Evolutionary conservation across 2,888 invertebrate species (phyloP).

Genomic region (Scrobipalpa costella): DNA sequence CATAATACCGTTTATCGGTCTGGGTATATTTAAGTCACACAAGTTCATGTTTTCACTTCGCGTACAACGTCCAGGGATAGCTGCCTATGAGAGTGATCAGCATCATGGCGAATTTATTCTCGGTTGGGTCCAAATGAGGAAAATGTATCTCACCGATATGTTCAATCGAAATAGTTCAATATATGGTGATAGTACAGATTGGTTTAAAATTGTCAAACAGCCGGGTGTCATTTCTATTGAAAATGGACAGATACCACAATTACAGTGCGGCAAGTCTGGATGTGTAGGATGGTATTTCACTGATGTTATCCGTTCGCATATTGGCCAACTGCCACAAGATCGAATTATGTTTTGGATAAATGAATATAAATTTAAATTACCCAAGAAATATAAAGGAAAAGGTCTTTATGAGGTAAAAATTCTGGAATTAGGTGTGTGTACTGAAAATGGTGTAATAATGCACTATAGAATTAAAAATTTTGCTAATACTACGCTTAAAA

Average conservation of each 20-base stretch:
- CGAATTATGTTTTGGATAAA: conserved; percentile 10
- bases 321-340: not conserved
- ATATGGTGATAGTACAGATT: not conserved
- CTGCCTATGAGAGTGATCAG: conserved; percentile 4
- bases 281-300: not conserved
- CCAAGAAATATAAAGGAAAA: not conserved
- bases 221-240: not conserved
- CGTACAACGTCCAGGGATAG: conserved; percentile 1
- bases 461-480: not conserved
- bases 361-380: conserved; percentile 3
- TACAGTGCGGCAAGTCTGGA: not conserved
- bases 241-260: not conserved
- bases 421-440: conserved; percentile 9
- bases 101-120: conserved; percentile 3
- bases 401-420: not conserved
- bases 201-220: not conserved
- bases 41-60: conserved; percentile 14
- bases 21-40: not conserved
- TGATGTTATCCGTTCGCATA: not conserved
- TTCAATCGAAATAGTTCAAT: not conserved
- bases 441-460: not conserved
- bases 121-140: conserved; percentile 15
- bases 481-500: not conserved
- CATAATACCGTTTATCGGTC: conserved; percentile 2
- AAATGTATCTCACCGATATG: conserved; percentile 2